Evolutionary conservation across 2,797 vertebrate species (phyloP).

Genomic region (Ctenopoma multispine): DNA sequence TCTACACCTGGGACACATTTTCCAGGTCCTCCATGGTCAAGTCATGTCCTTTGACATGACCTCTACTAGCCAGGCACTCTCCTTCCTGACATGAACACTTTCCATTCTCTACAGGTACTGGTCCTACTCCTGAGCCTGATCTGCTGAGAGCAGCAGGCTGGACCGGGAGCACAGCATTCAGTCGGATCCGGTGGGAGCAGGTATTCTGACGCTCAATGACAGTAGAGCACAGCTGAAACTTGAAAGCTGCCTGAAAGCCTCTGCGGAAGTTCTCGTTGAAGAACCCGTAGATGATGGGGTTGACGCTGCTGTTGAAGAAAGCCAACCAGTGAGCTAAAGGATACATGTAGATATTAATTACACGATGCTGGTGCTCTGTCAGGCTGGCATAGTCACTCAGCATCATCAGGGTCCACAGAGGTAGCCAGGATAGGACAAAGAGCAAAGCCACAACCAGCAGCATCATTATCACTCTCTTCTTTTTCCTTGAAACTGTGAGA

Average conservation of each 20-base stretch:
- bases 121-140: conserved; percentile 22
- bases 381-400: conserved; percentile 91
- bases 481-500: conserved; percentile 82
- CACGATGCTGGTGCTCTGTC: conserved; percentile 79
- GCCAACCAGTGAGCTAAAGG: conserved; percentile 95
- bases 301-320: conserved; percentile 95
- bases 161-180: conserved; percentile 77
- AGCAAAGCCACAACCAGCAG: conserved; percentile 89
- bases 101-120: conserved; percentile 46
- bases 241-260: conserved; percentile 90
- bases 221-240: conserved; percentile 85
- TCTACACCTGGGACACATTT: conserved; percentile 75
- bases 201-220: conserved; percentile 62
- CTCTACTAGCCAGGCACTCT: conserved; percentile 56
- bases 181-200: conserved; percentile 75
- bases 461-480: conserved; percentile 91
- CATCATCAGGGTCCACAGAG: conserved; percentile 95
- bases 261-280: conserved; percentile 92
- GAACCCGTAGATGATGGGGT: conserved; percentile 95
- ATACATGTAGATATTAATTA: conserved; percentile 92
- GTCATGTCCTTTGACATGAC: conserved; percentile 76
- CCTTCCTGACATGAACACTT: conserved; percentile 52
- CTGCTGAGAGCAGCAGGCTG: conserved; percentile 45
- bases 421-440: conserved; percentile 94
- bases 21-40: conserved; percentile 84